Evolutionary conservation across 2,113 vertebrate species (phyloP).

Genomic region (Sorex fumeus): DNA sequence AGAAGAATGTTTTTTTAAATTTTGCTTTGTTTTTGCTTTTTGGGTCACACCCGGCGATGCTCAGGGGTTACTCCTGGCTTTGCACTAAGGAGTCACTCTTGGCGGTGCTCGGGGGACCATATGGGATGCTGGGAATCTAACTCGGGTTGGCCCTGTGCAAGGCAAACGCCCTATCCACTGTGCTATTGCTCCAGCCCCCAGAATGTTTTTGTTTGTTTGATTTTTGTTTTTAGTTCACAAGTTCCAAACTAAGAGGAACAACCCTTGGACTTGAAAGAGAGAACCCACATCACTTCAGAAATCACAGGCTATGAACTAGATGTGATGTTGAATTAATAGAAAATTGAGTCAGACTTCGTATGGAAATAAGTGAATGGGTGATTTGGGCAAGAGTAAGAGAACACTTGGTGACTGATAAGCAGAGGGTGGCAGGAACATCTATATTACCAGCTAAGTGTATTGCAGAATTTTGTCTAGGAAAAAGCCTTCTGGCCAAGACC

Average conservation of each 20-base stretch:
- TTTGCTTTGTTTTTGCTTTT: no score
- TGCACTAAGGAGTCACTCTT: no score
- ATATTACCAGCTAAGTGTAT: background rate
- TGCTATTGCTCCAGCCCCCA: no score
- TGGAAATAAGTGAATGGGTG: background rate
- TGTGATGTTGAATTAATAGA: background rate
- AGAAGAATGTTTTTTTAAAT: background rate
- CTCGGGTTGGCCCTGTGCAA: no score
- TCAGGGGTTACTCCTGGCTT: no score
- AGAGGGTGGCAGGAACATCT: background rate
- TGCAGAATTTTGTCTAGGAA: background rate
- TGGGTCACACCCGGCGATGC: no score
- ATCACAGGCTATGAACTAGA: background rate
- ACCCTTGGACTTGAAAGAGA: background rate
- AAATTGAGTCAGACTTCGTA: background rate
- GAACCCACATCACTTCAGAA: background rate
- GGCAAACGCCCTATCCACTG: no score
- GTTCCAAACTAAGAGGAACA: background rate
- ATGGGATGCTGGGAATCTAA: no score
- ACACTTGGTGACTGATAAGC: background rate
- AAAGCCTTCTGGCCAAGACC: background rate
- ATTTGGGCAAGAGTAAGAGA: background rate
- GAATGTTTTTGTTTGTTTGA: no score
- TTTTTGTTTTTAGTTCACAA: background rate
- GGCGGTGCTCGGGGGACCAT: no score